These are phyloP conservation scores for Sminthurides aquaticus DNA, from an alignment of 2,888 invertebrate genomes.

Conservation along the genomic window DNA sequence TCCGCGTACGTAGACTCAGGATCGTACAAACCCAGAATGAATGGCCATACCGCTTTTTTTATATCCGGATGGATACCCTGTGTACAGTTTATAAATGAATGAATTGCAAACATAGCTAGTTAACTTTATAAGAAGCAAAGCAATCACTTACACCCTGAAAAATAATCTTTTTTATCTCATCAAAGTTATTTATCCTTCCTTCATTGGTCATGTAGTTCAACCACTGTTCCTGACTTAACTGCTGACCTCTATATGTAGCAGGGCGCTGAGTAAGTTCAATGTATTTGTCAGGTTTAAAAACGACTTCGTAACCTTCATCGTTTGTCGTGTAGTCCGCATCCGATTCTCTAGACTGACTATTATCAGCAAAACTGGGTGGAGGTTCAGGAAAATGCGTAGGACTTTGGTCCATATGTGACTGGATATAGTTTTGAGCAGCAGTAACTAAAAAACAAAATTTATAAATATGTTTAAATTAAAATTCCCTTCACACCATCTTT, in stretches of 20 bases:
- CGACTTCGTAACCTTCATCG: constrained; percentile 66
- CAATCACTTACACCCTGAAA: constrained; percentile 85
- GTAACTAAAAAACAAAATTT: constrained; percentile 13
- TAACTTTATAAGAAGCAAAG: too few species aligned
- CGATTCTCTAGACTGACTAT: constrained; percentile 33
- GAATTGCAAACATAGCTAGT: not conserved
- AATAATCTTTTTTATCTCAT: constrained; percentile 72
- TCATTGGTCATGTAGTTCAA: constrained; percentile 67
- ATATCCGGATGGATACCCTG: constrained; percentile 72
- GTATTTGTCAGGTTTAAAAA: constrained; percentile 52
- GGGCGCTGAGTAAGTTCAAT: constrained; percentile 64
- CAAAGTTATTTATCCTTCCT: constrained; percentile 70
- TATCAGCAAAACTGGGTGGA: not conserved
- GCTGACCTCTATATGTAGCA: constrained; percentile 60
- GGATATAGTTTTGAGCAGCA: constrained; percentile 18
- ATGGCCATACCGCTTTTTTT: constrained; percentile 87
- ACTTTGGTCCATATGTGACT: constrained; percentile 8
- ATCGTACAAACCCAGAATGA: constrained; percentile 75
- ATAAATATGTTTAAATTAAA: constrained; percentile 2
- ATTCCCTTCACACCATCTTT: too few species aligned
- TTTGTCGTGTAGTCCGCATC: constrained; percentile 48
- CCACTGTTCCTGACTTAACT: constrained; percentile 74
- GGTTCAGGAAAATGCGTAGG: constrained; percentile 11
- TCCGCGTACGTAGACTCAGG: constrained; percentile 73
- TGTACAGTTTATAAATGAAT: constrained; percentile 13